These are phyloP conservation scores for Gibbula magus DNA, from an alignment of 2,888 invertebrate species.

Conservation along the genomic window DNA sequence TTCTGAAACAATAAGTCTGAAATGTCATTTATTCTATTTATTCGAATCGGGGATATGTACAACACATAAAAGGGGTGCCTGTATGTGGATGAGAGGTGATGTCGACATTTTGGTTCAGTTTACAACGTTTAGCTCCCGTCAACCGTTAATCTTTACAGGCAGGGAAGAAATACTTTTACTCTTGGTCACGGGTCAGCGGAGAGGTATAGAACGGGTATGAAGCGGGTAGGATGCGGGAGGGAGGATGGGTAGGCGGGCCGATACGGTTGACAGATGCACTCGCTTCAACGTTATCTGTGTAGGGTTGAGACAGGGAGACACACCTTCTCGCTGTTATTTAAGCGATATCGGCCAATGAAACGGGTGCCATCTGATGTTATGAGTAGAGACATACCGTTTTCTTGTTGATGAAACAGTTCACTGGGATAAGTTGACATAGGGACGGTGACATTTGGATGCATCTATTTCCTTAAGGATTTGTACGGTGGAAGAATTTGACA, in stretches of 20 bases:
- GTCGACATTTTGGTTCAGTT: neutral
- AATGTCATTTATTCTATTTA: too few species aligned
- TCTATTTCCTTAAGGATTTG: too few species aligned
- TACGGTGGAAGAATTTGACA: too few species aligned
- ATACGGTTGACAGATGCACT: neutral
- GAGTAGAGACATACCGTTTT: neutral
- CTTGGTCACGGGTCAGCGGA: neutral
- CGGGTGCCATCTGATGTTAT: neutral
- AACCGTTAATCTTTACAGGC: neutral
- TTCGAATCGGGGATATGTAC: too few species aligned
- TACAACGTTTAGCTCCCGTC: neutral
- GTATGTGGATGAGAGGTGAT: neutral
- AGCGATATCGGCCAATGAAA: too few species aligned
- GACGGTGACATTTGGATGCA: too few species aligned
- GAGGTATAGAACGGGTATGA: neutral
- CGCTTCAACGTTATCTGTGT: neutral
- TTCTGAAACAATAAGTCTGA: too few species aligned
- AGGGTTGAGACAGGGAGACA: neutral
- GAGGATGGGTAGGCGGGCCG: neutral
- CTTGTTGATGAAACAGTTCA: neutral
- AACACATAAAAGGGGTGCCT: too few species aligned
- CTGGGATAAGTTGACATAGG: too few species aligned
- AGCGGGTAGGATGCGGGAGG: slow-evolving; percentile 5
- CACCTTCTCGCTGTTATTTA: neutral
- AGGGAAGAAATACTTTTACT: neutral